Percentiles rank a stretch among this genome's conserved stretches.
phyloP scores from a whole-genome alignment of 2,797 vertebrate genomes.

The Lutjanus argentimaculatus region DNA sequence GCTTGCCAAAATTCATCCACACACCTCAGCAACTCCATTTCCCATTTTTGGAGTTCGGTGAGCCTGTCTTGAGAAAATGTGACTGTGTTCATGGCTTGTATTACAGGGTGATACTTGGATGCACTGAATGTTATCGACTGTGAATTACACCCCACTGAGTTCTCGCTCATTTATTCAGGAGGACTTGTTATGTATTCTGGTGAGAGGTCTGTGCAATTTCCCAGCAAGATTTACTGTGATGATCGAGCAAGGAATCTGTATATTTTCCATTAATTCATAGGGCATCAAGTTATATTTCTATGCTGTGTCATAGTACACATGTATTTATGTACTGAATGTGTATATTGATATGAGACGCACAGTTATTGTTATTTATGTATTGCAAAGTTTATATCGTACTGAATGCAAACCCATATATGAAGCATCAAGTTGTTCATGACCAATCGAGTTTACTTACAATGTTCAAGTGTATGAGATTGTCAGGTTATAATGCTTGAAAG shows the following conservation, averaged over 20 bases:
- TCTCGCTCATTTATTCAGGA: constrained; percentile 55
- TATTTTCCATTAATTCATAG: constrained; percentile 72
- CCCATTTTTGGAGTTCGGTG: constrained; percentile 40
- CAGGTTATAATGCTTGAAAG: constrained; percentile 71
- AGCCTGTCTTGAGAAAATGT: constrained; percentile 55
- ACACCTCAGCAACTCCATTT: constrained; percentile 29
- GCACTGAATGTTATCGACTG: constrained; percentile 79
- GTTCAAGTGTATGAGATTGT: constrained; percentile 63
- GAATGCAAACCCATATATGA: constrained; percentile 65
- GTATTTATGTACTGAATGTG: constrained; percentile 84
- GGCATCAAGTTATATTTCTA: constrained; percentile 73
- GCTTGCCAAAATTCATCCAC: constrained; percentile 37
- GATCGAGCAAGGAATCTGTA: constrained; percentile 63
- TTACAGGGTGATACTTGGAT: constrained; percentile 57
- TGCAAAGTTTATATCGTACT: constrained; percentile 64
- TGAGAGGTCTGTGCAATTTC: constrained; percentile 68
- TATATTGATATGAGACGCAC: constrained; percentile 77
- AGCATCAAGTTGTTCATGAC: constrained; percentile 60
- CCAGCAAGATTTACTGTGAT: constrained; percentile 56
- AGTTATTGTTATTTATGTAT: constrained; percentile 83
- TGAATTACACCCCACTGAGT: constrained; percentile 70
- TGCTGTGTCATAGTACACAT: constrained; percentile 76
- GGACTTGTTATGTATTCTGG: constrained; percentile 54
- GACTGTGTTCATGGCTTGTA: constrained; percentile 69
- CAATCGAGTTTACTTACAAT: constrained; percentile 62